Conservation (phyloP, 2,888 invertebrate genomes). For the Thecophora atra region DNA sequence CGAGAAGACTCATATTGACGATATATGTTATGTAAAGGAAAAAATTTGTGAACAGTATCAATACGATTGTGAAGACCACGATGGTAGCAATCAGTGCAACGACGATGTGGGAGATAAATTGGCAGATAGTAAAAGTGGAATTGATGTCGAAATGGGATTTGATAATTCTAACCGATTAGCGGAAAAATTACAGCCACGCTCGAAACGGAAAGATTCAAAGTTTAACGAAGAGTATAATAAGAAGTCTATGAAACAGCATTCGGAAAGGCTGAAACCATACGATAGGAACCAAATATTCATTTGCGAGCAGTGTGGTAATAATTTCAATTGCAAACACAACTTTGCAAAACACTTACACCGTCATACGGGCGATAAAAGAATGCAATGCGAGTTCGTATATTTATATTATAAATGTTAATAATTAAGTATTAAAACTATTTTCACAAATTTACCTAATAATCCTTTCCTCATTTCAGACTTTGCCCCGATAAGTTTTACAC, state of each 20-base stretch:
- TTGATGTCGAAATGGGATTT: not conserved
- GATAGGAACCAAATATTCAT: constrained; percentile 45
- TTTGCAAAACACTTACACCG: constrained; percentile 56
- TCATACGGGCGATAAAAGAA: constrained; percentile 59
- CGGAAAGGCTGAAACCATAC: not conserved
- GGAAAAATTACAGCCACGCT: not conserved
- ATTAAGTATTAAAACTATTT: not conserved
- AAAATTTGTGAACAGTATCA: constrained; percentile 14
- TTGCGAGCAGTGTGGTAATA: constrained; percentile 59
- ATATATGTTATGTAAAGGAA: constrained; percentile 22
- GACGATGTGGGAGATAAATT: constrained; percentile 13
- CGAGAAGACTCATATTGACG: constrained; percentile 12
- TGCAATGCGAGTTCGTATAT: constrained; percentile 56
- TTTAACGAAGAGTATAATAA: constrained; percentile 8
- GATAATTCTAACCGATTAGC: not conserved
- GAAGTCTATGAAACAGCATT: not conserved
- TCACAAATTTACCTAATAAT: not conserved
- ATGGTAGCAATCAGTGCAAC: not conserved
- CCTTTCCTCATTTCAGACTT: constrained; percentile 43
- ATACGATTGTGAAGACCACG: not conserved
- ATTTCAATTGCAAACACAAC: constrained; percentile 55
- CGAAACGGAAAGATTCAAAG: not conserved
- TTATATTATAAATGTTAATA: not conserved
- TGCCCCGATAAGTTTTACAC: constrained; percentile 58
- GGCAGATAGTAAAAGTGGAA: not conserved